These are phyloP conservation scores for Lydus trimaculatus DNA, from an alignment of 2,888 invertebrate genomes.

Conservation along the genomic window DNA sequence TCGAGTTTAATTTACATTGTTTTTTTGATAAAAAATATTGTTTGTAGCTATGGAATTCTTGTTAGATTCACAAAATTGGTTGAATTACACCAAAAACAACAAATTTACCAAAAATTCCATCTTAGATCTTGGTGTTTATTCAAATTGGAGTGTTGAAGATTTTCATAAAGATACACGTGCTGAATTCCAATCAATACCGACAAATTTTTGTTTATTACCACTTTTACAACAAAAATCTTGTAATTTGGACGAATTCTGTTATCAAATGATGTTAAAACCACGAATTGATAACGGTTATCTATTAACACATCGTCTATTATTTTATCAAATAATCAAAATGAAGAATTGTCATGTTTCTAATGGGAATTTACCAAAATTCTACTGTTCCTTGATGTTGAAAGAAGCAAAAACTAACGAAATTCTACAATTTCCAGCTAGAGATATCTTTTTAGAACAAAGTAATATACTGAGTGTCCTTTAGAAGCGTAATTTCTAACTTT, in stretches of 20 bases:
- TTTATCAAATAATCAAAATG: constrained; percentile 40
- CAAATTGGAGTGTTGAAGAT: constrained; percentile 41
- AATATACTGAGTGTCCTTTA: background rate
- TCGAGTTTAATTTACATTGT: too few relatives aligned
- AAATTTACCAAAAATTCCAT: constrained; percentile 22
- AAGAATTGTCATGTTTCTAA: constrained; percentile 30
- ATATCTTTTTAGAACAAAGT: constrained; percentile 53
- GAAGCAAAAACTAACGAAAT: constrained; percentile 47
- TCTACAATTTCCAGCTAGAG: constrained; percentile 46
- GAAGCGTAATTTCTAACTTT: too few relatives aligned
- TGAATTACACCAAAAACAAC: constrained; percentile 18
- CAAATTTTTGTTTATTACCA: constrained; percentile 46
- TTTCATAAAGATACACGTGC: constrained; percentile 42
- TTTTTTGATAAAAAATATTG: constrained; percentile 5
- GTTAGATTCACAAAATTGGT: constrained; percentile 41
- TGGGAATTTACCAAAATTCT: constrained; percentile 28
- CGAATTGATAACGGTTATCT: constrained; percentile 47
- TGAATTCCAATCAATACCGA: constrained; percentile 40
- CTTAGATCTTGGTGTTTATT: constrained; percentile 42
- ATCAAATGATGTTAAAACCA: constrained; percentile 40
- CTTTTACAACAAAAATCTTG: constrained; percentile 40
- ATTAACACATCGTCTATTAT: constrained; percentile 46
- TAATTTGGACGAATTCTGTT: constrained; percentile 28
- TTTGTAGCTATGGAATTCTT: constrained; percentile 35
- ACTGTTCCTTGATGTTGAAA: constrained; percentile 48